phyloP scores from a whole-genome alignment of 2,888 invertebrate genomes.

The Pollenia amentaria region DNA sequence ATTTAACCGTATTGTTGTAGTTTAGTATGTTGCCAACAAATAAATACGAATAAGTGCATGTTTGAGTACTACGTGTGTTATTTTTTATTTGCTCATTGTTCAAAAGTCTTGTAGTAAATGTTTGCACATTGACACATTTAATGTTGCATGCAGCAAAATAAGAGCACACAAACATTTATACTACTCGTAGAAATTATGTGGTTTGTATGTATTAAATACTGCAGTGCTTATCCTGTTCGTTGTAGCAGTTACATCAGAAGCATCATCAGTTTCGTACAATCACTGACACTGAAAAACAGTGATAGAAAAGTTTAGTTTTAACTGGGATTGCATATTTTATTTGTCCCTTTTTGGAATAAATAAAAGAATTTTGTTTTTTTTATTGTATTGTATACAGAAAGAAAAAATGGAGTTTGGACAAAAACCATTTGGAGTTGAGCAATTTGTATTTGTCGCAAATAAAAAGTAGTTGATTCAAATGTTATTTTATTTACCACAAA shows the following conservation, averaged over 20 bases:
- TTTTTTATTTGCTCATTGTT: conserved; percentile 30
- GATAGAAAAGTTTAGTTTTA: conserved; percentile 55
- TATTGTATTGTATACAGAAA: not conserved
- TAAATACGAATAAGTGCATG: conserved; percentile 13
- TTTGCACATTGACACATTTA: conserved; percentile 70
- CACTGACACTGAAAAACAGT: conserved; percentile 21
- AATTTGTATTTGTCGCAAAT: too few relatives aligned
- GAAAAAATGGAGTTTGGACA: too few relatives aligned
- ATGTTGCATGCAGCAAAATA: conserved; percentile 63
- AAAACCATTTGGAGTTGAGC: too few relatives aligned
- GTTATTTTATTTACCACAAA: too few relatives aligned
- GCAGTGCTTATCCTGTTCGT: not conserved
- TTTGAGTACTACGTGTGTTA: conserved; percentile 7
- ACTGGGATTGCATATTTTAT: conserved; percentile 35
- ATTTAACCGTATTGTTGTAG: not conserved
- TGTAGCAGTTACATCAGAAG: conserved; percentile 14
- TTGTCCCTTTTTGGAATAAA: not conserved
- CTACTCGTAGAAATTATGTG: not conserved
- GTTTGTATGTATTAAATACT: too few relatives aligned
- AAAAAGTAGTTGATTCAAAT: too few relatives aligned
- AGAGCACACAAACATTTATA: not conserved
- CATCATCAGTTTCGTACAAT: conserved; percentile 13
- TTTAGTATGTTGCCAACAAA: conserved; percentile 50
- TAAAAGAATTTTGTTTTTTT: not conserved
- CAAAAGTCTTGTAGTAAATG: conserved; percentile 63